A percentile compares a stretch with the other conserved stretches of the same genome.
phyloP scores from a whole-genome alignment of 2,888 invertebrate genomes.

The Dicycla oo region DNA sequence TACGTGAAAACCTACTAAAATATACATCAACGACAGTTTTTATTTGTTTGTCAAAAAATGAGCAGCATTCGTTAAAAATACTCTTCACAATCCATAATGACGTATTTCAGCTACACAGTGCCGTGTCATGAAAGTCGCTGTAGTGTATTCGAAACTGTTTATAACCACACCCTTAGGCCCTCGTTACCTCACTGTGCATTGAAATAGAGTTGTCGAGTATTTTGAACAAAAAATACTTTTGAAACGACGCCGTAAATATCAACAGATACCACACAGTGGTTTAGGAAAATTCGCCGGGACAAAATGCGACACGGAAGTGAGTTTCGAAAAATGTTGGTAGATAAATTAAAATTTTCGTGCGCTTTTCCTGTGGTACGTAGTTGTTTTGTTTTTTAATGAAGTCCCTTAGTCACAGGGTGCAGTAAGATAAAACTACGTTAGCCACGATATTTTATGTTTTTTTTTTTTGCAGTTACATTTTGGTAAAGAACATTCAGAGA shows the following conservation, averaged over 20 bases:
- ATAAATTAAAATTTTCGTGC: conserved; percentile 57
- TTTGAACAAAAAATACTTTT: conserved; percentile 65
- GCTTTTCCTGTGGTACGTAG: conserved; percentile 33
- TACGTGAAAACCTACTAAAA: conserved; percentile 17
- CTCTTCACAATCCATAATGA: conserved; percentile 56
- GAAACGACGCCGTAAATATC: conserved; percentile 61
- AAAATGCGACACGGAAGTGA: conserved; percentile 56
- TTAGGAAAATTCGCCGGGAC: conserved; percentile 57
- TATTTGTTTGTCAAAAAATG: conserved; percentile 54
- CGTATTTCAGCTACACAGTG: conserved; percentile 53
- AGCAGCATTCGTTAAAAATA: conserved; percentile 63
- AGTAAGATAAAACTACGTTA: conserved; percentile 36
- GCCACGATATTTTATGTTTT: neutral
- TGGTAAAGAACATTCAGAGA: neutral
- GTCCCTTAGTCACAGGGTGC: conserved; percentile 23
- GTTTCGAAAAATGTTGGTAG: conserved; percentile 53
- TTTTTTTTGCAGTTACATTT: neutral
- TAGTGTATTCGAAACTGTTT: conserved; percentile 63
- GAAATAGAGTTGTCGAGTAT: conserved; percentile 72
- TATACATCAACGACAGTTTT: conserved; percentile 24
- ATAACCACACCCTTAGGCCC: conserved; percentile 69
- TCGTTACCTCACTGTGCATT: conserved; percentile 76
- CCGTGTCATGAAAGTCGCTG: conserved; percentile 36
- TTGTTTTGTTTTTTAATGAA: conserved; percentile 56
- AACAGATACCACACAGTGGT: conserved; percentile 61